Percentiles rank a stretch among this genome's conserved stretches.
Evolutionary conservation across 1,140 invertebrate species (phyloP).

Genomic region (Cherax destructor): DNA sequence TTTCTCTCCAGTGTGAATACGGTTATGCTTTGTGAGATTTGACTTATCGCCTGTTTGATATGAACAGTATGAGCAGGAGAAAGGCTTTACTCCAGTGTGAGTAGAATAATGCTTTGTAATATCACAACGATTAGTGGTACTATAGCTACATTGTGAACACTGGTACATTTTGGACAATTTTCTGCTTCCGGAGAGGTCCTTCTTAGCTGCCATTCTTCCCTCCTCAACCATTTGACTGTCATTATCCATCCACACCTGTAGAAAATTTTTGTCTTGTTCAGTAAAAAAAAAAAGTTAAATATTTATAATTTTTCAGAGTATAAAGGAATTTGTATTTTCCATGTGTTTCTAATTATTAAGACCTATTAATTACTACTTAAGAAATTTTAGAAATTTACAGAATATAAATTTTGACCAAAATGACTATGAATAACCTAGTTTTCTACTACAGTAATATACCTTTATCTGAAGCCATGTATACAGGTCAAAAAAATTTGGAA

Average conservation of each 20-base stretch:
- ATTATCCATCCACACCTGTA: constrained; percentile 42
- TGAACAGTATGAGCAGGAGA: constrained; percentile 46
- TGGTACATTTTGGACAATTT: not conserved
- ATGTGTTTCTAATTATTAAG: not conserved
- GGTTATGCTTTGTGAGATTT: constrained; percentile 48
- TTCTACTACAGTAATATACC: no score
- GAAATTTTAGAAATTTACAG: not conserved
- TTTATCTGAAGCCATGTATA: no score
- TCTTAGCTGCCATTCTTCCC: constrained; percentile 6
- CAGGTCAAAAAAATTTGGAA: no score
- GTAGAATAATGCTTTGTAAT: constrained; percentile 57
- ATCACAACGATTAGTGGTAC: constrained; percentile 44
- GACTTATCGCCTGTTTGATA: constrained; percentile 54
- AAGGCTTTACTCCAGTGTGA: constrained; percentile 70
- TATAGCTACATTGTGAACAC: constrained; percentile 25
- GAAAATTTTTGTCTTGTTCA: constrained; percentile 43
- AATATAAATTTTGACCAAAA: not conserved
- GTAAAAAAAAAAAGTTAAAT: constrained; percentile 7
- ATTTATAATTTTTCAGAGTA: not conserved
- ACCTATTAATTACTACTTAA: not conserved
- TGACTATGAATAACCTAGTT: no score
- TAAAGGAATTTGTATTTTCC: not conserved
- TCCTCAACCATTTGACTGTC: constrained; percentile 28
- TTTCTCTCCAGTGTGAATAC: constrained; percentile 33
- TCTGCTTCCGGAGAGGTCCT: not conserved